phyloP scores from a whole-genome alignment of 23 tunicate genomes.

The Trididemnum nubilum region DNA sequence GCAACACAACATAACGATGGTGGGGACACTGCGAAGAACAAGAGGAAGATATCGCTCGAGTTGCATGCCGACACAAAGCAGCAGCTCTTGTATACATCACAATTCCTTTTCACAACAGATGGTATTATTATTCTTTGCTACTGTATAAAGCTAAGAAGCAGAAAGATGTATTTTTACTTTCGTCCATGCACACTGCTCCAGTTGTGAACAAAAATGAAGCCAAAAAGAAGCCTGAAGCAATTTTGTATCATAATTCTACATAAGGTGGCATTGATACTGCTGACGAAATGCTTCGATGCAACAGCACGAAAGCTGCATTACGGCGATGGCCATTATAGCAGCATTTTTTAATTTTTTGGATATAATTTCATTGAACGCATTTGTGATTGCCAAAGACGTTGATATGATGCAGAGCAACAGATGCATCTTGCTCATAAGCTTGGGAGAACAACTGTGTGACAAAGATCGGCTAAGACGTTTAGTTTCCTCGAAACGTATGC shows the following conservation, averaged over 20 bases:
- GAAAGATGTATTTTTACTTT: slow-evolving; percentile 17
- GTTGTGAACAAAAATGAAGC: slow-evolving; percentile 16
- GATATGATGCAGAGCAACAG: slow-evolving; percentile 32
- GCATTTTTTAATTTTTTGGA: slow-evolving; percentile 38
- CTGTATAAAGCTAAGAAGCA: background rate
- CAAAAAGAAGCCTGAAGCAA: slow-evolving; percentile 39
- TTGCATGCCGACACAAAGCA: slow-evolving; percentile 11
- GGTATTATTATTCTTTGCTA: slow-evolving; percentile 11
- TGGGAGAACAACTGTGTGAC: slow-evolving; percentile 30
- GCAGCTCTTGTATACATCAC: slow-evolving; percentile 24
- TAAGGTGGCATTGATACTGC: slow-evolving; percentile 32
- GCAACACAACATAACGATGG: slow-evolving; percentile 32
- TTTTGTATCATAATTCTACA: slow-evolving; percentile 13
- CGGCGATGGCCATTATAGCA: slow-evolving; percentile 34
- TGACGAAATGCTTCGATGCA: slow-evolving; percentile 34
- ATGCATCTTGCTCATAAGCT: slow-evolving; percentile 12
- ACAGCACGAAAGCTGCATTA: slow-evolving; percentile 36
- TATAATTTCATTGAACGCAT: slow-evolving; percentile 24
- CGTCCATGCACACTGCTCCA: slow-evolving; percentile 23
- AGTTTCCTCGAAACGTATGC: too few species aligned
- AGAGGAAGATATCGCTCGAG: slow-evolving; percentile 7
- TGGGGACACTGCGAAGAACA: slow-evolving; percentile 23
- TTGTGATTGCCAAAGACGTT: slow-evolving; percentile 32
- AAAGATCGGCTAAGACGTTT: slow-evolving; percentile 26
- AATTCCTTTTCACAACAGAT: slow-evolving; percentile 4